Evolutionary conservation across 2,113 vertebrate genomes (phyloP).

Genomic region (Mus spicilegus): DNA sequence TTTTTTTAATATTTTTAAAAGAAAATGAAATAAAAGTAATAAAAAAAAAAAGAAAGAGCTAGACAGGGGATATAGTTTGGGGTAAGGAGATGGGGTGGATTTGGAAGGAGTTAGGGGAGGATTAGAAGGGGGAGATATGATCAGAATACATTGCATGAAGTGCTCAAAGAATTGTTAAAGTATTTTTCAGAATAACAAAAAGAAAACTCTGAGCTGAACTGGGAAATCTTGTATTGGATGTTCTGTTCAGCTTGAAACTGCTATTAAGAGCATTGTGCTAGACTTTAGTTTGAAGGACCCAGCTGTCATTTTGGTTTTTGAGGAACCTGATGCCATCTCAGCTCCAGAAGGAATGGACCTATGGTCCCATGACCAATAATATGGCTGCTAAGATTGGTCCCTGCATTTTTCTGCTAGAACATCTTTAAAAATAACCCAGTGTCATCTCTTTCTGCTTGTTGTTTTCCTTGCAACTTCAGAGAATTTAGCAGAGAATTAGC

Average conservation of each 20-base stretch:
- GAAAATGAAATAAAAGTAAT: neutral
- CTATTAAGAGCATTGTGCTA: neutral
- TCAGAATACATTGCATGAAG: neutral
- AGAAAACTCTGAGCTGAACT: neutral
- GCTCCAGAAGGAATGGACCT: neutral
- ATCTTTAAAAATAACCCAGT: neutral
- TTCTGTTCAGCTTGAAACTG: neutral
- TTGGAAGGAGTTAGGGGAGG: neutral
- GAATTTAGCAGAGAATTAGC: constrained; percentile 33
- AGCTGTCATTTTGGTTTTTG: neutral
- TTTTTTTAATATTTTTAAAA: too few species aligned
- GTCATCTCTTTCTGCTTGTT: neutral
- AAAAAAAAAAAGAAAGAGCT: neutral
- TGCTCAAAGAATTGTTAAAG: neutral
- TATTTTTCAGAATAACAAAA: neutral
- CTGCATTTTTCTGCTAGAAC: neutral
- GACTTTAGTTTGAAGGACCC: neutral
- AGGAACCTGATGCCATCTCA: neutral
- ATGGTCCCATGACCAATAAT: neutral
- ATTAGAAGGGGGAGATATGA: neutral
- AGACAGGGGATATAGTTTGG: neutral
- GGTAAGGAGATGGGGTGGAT: neutral
- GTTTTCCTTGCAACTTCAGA: constrained; percentile 41
- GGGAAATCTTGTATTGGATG: neutral
- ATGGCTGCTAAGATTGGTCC: neutral